Conservation (phyloP, 2,113 vertebrate species). For the Pithys albifrons region DNA sequence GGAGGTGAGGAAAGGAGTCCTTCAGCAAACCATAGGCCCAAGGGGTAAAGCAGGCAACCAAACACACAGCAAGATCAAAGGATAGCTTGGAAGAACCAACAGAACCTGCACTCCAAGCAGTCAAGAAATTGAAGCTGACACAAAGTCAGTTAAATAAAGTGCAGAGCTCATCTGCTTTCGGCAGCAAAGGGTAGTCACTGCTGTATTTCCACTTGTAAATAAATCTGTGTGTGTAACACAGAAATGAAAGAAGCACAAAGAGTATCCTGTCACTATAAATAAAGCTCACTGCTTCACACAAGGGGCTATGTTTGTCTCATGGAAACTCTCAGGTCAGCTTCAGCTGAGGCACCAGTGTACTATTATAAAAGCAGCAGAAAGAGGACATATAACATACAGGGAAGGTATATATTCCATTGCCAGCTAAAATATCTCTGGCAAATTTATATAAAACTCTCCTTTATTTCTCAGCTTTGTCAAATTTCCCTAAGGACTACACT, state of each 20-base stretch:
- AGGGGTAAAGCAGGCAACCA: slow-evolving; percentile 47
- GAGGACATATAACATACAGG: neutral
- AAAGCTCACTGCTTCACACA: slow-evolving; percentile 65
- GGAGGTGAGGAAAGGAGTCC: neutral
- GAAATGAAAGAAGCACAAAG: slow-evolving; percentile 67
- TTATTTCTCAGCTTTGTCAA: neutral
- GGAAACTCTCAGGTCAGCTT: slow-evolving; percentile 46
- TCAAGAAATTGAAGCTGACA: slow-evolving; percentile 74
- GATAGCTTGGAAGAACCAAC: slow-evolving; percentile 44
- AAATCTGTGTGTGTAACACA: slow-evolving; percentile 54
- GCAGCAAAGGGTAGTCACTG: slow-evolving; percentile 6
- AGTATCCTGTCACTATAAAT: slow-evolving; percentile 72
- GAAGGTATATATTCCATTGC: neutral
- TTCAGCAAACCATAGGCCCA: neutral
- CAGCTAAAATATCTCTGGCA: neutral
- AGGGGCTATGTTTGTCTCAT: slow-evolving; percentile 3
- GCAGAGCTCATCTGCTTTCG: slow-evolving; percentile 19
- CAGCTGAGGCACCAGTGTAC: neutral
- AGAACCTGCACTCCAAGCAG: slow-evolving; percentile 42
- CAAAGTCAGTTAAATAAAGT: slow-evolving; percentile 69
- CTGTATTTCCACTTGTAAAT: slow-evolving; percentile 58
- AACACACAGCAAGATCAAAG: slow-evolving; percentile 50
- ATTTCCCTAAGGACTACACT: neutral
- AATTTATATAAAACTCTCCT: neutral
- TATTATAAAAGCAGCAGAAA: neutral